phyloP scores from a whole-genome alignment of 2,113 vertebrate species.

The Todiramphus saurophagus region DNA sequence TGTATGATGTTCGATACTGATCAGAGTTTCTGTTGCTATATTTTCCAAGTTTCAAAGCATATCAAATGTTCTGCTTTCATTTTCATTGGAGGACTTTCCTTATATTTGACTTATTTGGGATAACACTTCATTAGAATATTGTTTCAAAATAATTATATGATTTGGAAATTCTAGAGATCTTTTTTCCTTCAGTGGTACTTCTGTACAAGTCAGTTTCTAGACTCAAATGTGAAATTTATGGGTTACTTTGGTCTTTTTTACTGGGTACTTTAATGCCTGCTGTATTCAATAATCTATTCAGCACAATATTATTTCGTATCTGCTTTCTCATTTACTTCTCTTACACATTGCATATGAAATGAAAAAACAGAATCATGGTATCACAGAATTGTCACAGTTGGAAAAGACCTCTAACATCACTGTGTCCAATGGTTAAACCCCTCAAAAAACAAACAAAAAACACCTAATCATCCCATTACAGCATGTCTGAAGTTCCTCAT shows the following conservation, averaged over 20 bases:
- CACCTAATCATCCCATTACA: too few relatives aligned
- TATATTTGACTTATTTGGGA: not conserved
- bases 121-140: not conserved
- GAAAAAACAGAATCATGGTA: not conserved
- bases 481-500: too few relatives aligned
- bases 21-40: not conserved
- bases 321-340: not conserved
- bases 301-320: fast-evolving
- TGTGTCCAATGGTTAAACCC: too few relatives aligned
- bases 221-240: not conserved
- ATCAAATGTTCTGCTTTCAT: not conserved
- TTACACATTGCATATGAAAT: fast-evolving
- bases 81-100: not conserved
- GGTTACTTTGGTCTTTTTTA: not conserved
- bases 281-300: not conserved
- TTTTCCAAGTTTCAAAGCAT: not conserved
- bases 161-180: not conserved
- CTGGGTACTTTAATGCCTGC: not conserved
- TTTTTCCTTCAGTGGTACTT: not conserved
- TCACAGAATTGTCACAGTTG: too few relatives aligned
- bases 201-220: not conserved
- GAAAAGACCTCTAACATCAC: too few relatives aligned
- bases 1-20: not conserved
- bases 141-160: not conserved
- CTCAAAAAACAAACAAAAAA: too few relatives aligned